These are phyloP conservation scores for Aphidius colemani DNA, from an alignment of 2,888 invertebrate species.

Conservation along the genomic window DNA sequence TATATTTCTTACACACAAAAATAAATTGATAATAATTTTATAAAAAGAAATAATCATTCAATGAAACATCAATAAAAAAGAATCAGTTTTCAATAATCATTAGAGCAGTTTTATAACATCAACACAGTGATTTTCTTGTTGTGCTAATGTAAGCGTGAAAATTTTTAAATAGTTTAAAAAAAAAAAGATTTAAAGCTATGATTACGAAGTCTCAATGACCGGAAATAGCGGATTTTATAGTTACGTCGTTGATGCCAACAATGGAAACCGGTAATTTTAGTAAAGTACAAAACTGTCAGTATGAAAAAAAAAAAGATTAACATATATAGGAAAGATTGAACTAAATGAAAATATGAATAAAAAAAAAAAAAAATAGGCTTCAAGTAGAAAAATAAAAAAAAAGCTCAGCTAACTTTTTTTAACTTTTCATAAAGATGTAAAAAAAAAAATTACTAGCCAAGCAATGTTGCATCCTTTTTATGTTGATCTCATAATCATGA, in stretches of 20 bases:
- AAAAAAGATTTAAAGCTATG: conserved; percentile 13
- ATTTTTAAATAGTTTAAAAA: background rate
- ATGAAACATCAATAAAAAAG: too few species aligned
- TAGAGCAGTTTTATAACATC: too few species aligned
- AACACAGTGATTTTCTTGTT: too few species aligned
- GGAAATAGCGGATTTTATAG: conserved; percentile 24
- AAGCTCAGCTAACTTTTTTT: background rate
- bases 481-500: background rate
- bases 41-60: too few species aligned
- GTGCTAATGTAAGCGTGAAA: too few species aligned
- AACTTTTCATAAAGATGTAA: too few species aligned
- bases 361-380: background rate
- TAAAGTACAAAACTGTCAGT: conserved; percentile 5
- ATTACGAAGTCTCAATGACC: conserved; percentile 27
- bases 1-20: too few species aligned
- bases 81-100: too few species aligned
- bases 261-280: conserved; percentile 7
- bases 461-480: too few species aligned
- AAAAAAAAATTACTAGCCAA: too few species aligned
- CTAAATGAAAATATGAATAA: background rate
- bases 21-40: too few species aligned
- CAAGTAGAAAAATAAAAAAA: background rate
- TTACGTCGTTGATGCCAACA: conserved; percentile 8
- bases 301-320: conserved; percentile 16
- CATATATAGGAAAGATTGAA: background rate